Base-by-base conservation (phyloP, 37 sponge, comb jelly and placozoan species). In the Cladorhizidae sp. region DNA sequence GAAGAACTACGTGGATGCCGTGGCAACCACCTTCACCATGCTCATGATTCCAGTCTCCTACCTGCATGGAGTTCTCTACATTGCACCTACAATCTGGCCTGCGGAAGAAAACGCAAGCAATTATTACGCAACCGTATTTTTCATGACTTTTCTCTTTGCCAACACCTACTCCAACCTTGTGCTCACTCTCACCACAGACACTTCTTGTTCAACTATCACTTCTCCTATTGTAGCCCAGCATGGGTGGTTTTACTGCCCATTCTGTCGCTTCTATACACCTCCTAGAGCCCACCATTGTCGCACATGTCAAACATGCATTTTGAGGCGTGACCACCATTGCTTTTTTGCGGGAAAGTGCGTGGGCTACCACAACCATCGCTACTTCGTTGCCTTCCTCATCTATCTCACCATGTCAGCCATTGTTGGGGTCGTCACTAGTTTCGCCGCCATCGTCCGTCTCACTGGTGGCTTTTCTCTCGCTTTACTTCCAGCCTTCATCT, bases 301-400 rank as follows among this genome's bases (percentile, higher is more conserved):
- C 57, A 68, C 82, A 0, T 95, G 96, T 70, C 54, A 70, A 41
- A 75, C 43, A 40, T 95, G 96, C 62, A 81, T 93, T 1, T 67
- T 95, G 50, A 80, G 85, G 7, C 63, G 96, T 11, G 96, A 95
- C 77, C 96, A 95, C 51, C 96, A 95, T 72, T 95, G 96, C 69
- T 88, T 65, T 68, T 95, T 92, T 57, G 77, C 78, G 0, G 93
- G 93, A 1, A 80, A 62, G 45, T 95, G 96, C 63, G 42, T 95
- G 1, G 96, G 96, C 1, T 93, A 79, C 43, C 64, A 89, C 67
- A 95, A 95, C 67, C 96, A 95, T 43, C 80, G 94, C 40, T 89
- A 83, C 72, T 95, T 95, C 75, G 70, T 93, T 15, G 67, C 78
- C 21, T 89, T 89, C 56, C 77, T 95, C 21, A 23, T 91, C 38